Base-by-base conservation (phyloP, 2,797 vertebrate genomes). In the Hemitrygon akajei region DNA sequence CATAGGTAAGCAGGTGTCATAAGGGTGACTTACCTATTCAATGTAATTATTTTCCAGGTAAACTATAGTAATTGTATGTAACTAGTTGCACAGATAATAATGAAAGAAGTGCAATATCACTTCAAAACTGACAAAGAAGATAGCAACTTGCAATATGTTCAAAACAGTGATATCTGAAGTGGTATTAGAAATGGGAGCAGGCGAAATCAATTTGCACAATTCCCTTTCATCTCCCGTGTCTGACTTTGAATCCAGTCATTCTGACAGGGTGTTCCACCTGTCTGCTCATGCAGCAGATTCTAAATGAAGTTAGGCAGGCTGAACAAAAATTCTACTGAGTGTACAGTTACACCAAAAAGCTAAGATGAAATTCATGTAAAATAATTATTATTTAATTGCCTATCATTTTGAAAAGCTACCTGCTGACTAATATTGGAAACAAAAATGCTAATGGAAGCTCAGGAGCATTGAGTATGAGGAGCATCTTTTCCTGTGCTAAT, bases 1-100 rank as follows among this genome's bases (percentile, higher is more conserved):
- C 94, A 96, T 94, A 95, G 95, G 94, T 96, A 95, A 96, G 95
- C n/a, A 84, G 30, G 6, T 7, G 1, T 18, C 16, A 76, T 93
- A 47, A 14, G 47, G 40, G 69, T 69, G 34, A 37, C 20, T 3
- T 69, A 69, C 63, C 37, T 69, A 89, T 89, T 89, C n/a, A 69
- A 34, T 30, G 11, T 87, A 34, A 66, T 87, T 66, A 22, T 66
- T 3, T 89, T 69, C 60, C 10, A 3, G 20, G 20, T 69, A 66
- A 20, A 63, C 86, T 22, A n/a, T 66, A 25, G n/a, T 69, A 25
- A 69, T 89, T 16, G 7, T 7, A 89, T 20, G 18, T 63, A 27
- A 37, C n/a, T 3, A 69, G 60, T 66, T 10, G 60, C 34, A 63
- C 69, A n/a, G 63, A 89, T 69, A 89, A 89, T 66, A 89, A 66